A percentile compares a stretch with the other conserved stretches of the same genome.
These are phyloP conservation scores for Ceratotherium simum DNA, from an alignment of 2,113 vertebrate species.

Conservation along the genomic window DNA sequence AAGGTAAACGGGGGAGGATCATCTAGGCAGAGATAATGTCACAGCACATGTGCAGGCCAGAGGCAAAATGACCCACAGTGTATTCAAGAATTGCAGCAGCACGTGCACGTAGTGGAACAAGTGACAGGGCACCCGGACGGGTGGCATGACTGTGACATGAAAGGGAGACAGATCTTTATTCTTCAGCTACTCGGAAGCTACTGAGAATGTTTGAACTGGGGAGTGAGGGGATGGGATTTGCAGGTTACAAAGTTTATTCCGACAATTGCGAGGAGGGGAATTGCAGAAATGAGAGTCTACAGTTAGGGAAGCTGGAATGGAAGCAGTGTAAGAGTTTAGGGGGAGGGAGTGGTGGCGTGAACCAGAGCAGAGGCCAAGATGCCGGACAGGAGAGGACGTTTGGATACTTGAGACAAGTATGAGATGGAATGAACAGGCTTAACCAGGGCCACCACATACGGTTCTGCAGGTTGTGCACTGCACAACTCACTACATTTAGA, in stretches of 20 bases:
- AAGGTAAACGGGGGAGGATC: background rate
- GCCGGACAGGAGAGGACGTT: background rate
- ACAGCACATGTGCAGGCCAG: rapidly evolving
- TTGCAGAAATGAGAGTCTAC: background rate
- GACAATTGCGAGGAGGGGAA: background rate
- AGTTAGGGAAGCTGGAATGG: background rate
- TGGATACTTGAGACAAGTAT: background rate
- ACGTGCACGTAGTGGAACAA: too few relatives aligned
- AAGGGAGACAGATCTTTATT: background rate
- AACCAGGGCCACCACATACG: background rate
- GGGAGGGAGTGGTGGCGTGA: background rate
- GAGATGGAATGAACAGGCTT: background rate
- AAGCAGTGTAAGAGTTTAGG: background rate
- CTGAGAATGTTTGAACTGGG: background rate
- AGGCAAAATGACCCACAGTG: rapidly evolving
- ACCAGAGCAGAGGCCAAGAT: background rate
- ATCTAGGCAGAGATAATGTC: background rate
- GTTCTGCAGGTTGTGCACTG: background rate
- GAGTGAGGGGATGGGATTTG: background rate
- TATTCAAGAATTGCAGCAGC: background rate
- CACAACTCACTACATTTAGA: background rate
- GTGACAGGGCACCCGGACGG: background rate
- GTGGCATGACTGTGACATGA: too few relatives aligned
- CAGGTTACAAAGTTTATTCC: background rate
- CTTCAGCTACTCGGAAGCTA: background rate